Base-by-base conservation (phyloP, 2,797 vertebrate species). In the Trachurus trachurus region DNA sequence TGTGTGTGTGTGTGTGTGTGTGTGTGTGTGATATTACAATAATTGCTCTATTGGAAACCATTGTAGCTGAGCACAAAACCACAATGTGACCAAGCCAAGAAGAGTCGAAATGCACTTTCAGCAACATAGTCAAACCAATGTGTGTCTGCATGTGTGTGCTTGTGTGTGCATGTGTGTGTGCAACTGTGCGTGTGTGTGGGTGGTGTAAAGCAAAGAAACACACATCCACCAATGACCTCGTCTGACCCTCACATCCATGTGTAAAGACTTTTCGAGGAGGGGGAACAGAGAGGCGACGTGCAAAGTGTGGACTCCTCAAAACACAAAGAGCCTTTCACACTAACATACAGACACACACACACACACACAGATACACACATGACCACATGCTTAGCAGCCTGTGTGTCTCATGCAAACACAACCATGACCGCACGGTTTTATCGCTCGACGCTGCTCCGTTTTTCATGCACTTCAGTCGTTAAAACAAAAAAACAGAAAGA, bases 31-130 rank as follows among this genome's bases (percentile, higher is more conserved):
- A 66, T 78, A 70, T 69, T 63, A 80, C 68, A 80, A 87, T 82
- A 83, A 80, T 81, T 77, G 73, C 68, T 22, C 82, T 53, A 72
- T 75, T 88, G 82, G 88, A 88, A 92, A 86, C 67, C 71, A 53
- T 67, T 76, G 75, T 77, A 74, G 40, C 84, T 21, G 39, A 87
- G 53, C 62, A 60, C 50, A 66, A 85, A 88, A 88, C 88, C 89
- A 87, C 87, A 86, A 34, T 64, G 56, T 31, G 68, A 77, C 73
- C 81, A 17, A 81, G 72, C 81, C 79, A 76, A 34, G 31, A 26
- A 34, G 68, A 82, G 61, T 44, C 21, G 52, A 82, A 91, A 78
- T 67, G 78, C 87, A 70, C 60, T 65, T 83, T 87, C 88, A 87
- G 88, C 88, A 90, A 57, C 44, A 66, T 12, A 19, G n/a, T 62